Conservation (phyloP, 2,888 invertebrate genomes). For the Drosophila trichaetosa region DNA sequence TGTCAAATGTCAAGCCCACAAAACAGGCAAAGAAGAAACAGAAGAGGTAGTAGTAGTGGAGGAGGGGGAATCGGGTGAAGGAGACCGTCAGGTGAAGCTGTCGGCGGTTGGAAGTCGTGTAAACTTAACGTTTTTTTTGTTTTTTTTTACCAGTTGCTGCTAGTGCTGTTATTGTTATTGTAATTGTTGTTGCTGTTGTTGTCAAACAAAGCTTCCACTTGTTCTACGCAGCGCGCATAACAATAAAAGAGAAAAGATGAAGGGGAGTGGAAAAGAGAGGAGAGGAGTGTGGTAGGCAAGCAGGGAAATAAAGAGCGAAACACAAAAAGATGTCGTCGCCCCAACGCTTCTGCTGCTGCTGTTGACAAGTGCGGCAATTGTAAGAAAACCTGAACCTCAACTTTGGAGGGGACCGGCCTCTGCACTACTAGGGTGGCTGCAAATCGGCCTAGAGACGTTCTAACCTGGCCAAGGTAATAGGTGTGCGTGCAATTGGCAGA, state of each 20-base stretch:
- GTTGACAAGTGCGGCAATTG: conserved; percentile 79
- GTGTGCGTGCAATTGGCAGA: background rate
- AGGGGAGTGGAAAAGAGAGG: background rate
- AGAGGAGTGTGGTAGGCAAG: conserved; percentile 1
- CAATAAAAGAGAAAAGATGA: conserved; percentile 61
- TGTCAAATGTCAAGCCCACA: conserved; percentile 82
- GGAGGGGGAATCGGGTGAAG: conserved; percentile 1
- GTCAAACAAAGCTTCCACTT: conserved; percentile 82
- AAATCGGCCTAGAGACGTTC: conserved; percentile 9
- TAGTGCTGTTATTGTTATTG: conserved; percentile 57
- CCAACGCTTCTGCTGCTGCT: conserved; percentile 25
- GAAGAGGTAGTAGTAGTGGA: conserved; percentile 11
- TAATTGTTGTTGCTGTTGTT: conserved; percentile 65
- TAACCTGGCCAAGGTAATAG: conserved; percentile 3
- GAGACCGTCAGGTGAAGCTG: conserved; percentile 62
- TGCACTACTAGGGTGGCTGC: background rate
- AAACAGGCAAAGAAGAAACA: conserved; percentile 28
- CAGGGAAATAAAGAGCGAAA: conserved; percentile 30
- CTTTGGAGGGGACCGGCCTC: background rate
- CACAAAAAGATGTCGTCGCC: conserved; percentile 43
- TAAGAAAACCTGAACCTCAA: conserved; percentile 56
- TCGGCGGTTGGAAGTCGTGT: conserved; percentile 69
- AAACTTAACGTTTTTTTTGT: conserved; percentile 71
- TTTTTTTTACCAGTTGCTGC: conserved; percentile 44
- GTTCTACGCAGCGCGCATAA: conserved; percentile 77